Evolutionary conservation across 2,888 invertebrate species (phyloP).

Genomic region (Cephonodes hylas): DNA sequence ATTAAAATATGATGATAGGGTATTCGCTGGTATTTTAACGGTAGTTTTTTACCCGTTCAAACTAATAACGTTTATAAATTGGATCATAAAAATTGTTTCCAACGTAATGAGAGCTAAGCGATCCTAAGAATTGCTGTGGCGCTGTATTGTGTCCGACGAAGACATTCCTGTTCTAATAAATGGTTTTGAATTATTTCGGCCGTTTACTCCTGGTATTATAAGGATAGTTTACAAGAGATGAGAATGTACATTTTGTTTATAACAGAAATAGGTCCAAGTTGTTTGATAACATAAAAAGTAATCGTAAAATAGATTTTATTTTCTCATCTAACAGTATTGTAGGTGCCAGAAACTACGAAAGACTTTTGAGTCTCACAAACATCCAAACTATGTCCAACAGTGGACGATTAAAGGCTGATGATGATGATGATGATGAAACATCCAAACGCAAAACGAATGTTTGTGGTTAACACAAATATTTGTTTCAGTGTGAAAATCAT

Average conservation of each 20-base stretch:
- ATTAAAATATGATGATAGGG: slow-evolving; percentile 20
- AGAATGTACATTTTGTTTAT: neutral
- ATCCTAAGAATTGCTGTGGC: slow-evolving; percentile 23
- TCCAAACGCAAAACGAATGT: too few species aligned
- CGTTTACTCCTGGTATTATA: neutral
- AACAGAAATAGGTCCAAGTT: too few species aligned
- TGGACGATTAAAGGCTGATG: too few species aligned
- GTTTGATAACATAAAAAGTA: too few species aligned
- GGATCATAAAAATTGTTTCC: slow-evolving; percentile 60
- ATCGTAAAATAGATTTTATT: too few species aligned
- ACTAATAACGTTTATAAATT: slow-evolving; percentile 55
- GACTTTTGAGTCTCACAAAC: too few species aligned
- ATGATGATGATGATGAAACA: too few species aligned
- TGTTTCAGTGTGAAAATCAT: too few species aligned
- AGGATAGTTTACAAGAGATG: neutral
- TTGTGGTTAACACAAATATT: too few species aligned
- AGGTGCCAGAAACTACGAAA: too few species aligned
- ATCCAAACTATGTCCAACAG: too few species aligned
- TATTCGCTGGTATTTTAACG: slow-evolving; percentile 34
- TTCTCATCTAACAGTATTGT: too few species aligned
- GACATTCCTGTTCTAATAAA: neutral
- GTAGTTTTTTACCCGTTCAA: slow-evolving; percentile 38
- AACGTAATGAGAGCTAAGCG: slow-evolving; percentile 43
- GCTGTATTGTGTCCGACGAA: neutral
- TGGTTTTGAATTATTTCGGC: neutral